A percentile compares a stretch with the other conserved stretches of the same genome.
These are phyloP conservation scores for Cepaea hortensis DNA, from an alignment of 2,888 invertebrate species.

Conservation along the genomic window DNA sequence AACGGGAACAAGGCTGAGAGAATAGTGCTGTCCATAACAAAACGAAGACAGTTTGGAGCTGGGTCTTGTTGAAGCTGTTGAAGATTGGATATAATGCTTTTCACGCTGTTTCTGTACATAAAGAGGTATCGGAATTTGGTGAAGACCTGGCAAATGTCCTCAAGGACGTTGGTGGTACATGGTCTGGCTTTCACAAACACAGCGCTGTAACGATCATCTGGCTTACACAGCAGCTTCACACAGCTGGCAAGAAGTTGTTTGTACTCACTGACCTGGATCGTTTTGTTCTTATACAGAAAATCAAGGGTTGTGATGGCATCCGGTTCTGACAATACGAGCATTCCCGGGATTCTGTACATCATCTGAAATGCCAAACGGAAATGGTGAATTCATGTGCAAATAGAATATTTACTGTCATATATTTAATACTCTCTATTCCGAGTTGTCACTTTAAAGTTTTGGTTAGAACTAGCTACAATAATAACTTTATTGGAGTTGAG, in stretches of 20 bases:
- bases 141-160: constrained; percentile 61
- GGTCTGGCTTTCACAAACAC: constrained; percentile 65
- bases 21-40: constrained; percentile 64
- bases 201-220: constrained; percentile 65
- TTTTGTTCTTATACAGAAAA: constrained; percentile 58
- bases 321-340: constrained; percentile 66
- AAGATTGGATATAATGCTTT: constrained; percentile 65
- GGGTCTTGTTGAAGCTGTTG: constrained; percentile 62
- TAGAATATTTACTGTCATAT: not conserved
- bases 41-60: constrained; percentile 60
- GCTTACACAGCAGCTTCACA: constrained; percentile 67
- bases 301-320: constrained; percentile 67
- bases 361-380: constrained; percentile 37
- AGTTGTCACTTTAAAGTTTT: not conserved
- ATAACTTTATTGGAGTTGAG: not conserved
- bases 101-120: constrained; percentile 68
- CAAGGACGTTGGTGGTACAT: constrained; percentile 63
- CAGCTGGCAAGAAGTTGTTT: constrained; percentile 66
- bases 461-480: not conserved
- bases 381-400: not conserved
- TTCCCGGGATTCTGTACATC: constrained; percentile 61
- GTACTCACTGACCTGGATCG: constrained; percentile 64
- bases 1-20: constrained; percentile 66
- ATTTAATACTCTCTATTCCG: not conserved
- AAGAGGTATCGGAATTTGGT: constrained; percentile 67